These are phyloP conservation scores for Lathamus discolor DNA, from an alignment of 2,113 vertebrate species.

Conservation along the genomic window DNA sequence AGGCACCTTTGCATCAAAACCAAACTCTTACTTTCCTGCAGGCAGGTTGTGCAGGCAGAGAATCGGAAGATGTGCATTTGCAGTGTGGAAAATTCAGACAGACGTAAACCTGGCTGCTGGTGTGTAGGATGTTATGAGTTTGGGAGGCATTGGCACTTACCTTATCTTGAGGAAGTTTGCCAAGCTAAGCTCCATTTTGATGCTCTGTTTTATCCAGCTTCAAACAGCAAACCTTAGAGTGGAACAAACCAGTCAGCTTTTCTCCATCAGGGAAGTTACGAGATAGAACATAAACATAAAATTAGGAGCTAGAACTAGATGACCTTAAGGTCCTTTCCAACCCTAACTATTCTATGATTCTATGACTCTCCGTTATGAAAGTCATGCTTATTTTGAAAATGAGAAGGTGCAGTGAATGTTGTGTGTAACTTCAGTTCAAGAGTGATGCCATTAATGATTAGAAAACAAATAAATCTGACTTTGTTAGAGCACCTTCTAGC, in stretches of 20 bases:
- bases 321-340: too few species aligned
- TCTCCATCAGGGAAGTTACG: background rate
- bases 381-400: background rate
- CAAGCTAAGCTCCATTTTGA: background rate
- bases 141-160: background rate
- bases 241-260: background rate
- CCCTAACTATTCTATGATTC: too few species aligned
- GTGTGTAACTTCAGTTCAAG: background rate
- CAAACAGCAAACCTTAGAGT: background rate
- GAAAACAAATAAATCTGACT: background rate
- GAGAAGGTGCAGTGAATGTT: background rate
- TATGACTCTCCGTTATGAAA: background rate
- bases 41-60: background rate
- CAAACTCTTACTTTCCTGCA: background rate
- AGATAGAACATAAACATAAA: background rate
- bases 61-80: background rate
- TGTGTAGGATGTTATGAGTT: background rate
- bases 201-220: background rate
- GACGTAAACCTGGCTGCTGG: background rate
- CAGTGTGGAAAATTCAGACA: background rate
- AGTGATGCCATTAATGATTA: background rate
- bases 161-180: background rate
- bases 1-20: background rate
- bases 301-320: background rate
- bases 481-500: background rate